Percentiles rank a stretch among this genome's conserved stretches.
Evolutionary conservation across 2,797 vertebrate genomes (phyloP).

Genomic region (Pteronotus mesoamericanus): DNA sequence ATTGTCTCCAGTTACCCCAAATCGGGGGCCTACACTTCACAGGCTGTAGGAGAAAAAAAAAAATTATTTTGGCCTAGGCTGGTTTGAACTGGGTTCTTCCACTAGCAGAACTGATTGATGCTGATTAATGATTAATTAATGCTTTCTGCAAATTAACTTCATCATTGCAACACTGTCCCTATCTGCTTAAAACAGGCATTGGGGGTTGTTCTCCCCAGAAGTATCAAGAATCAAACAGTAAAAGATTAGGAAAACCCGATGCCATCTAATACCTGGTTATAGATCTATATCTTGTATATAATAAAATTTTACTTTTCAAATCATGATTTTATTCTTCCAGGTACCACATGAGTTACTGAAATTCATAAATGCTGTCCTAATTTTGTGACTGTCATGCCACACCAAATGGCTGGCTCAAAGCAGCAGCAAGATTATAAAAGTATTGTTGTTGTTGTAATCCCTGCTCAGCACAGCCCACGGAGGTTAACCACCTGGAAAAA

Average conservation of each 20-base stretch:
- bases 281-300: background rate
- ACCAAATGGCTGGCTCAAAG: background rate
- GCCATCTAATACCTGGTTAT: background rate
- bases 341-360: background rate
- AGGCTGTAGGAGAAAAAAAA: background rate
- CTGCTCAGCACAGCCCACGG: background rate
- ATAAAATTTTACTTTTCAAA: background rate
- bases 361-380: background rate
- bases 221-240: background rate
- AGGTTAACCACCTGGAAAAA: slow-evolving; percentile 7
- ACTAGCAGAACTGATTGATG: background rate
- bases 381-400: slow-evolving; percentile 19
- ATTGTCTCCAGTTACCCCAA: background rate
- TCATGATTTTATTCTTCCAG: background rate
- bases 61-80: background rate
- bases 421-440: background rate
- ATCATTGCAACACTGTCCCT: background rate
- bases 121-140: background rate
- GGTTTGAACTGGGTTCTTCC: background rate
- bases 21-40: background rate
- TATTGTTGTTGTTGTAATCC: slow-evolving; percentile 1
- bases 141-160: background rate
- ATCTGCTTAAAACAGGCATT: background rate
- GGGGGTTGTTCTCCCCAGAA: background rate
- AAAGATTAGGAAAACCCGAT: background rate